Evolutionary conservation across 2,113 vertebrate genomes (phyloP).

Genomic region (Origma solitaria): DNA sequence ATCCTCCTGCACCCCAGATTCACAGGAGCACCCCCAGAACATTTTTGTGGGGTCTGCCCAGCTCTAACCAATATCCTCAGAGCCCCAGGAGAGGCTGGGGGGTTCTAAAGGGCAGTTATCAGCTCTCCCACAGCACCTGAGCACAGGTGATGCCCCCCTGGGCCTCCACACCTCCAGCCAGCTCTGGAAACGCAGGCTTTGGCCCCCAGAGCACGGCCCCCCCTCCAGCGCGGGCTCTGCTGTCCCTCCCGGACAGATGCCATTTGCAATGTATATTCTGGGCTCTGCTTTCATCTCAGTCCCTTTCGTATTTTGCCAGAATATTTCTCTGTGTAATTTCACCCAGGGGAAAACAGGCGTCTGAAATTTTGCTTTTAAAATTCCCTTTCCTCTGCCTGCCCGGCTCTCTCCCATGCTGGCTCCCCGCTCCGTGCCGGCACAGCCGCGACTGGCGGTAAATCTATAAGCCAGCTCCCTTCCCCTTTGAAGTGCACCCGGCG

Average conservation of each 20-base stretch:
- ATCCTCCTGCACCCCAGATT: rapidly evolving
- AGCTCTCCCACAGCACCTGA: background rate
- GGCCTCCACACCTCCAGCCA: background rate
- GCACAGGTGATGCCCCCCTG: background rate
- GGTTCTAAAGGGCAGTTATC: rapidly evolving
- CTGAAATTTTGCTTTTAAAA: conserved; percentile 39
- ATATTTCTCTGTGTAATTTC: conserved; percentile 53
- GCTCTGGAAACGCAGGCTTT: rapidly evolving
- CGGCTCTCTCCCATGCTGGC: background rate
- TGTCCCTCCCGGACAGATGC: conserved; percentile 7
- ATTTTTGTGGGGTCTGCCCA: rapidly evolving
- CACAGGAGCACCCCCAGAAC: background rate
- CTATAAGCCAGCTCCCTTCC: conserved; percentile 1
- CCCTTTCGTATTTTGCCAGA: conserved; percentile 59
- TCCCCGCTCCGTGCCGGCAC: background rate
- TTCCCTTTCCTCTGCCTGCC: background rate
- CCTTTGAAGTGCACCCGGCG: conserved; percentile 47
- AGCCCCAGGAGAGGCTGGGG: background rate
- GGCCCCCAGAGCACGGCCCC: rapidly evolving
- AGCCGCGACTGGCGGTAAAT: background rate
- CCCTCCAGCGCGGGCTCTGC: rapidly evolving
- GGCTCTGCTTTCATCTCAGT: conserved; percentile 42
- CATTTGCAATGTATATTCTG: conserved; percentile 20
- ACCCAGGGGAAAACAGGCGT: conserved; percentile 36
- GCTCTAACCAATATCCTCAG: background rate